Conservation (phyloP, 2,113 vertebrate species). For the Scytalopus superciliaris region DNA sequence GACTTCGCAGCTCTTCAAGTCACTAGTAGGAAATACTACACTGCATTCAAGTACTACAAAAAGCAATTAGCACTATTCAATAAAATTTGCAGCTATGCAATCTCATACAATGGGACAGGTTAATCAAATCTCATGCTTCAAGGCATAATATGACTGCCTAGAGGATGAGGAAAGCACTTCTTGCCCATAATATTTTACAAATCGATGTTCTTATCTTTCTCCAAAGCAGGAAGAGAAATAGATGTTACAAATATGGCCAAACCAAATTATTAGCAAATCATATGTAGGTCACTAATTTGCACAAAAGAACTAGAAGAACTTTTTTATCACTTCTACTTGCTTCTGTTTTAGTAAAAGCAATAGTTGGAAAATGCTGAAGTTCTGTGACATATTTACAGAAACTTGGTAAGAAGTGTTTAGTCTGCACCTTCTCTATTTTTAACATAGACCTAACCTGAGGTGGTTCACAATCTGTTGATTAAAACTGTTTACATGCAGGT, state of each 20-base stretch:
- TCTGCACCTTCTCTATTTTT: neutral
- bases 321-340: neutral
- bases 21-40: neutral
- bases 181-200: neutral
- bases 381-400: neutral
- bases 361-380: neutral
- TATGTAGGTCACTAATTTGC: neutral
- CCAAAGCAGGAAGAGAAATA: neutral
- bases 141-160: neutral
- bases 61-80: neutral
- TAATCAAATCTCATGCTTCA: constrained; percentile 30
- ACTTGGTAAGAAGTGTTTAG: neutral
- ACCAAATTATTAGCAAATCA: neutral
- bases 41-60: neutral
- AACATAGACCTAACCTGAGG: neutral
- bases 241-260: neutral
- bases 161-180: neutral
- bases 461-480: neutral
- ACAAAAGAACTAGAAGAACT: neutral
- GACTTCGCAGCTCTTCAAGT: neutral
- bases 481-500: neutral
- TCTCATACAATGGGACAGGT: neutral
- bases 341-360: neutral
- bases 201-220: neutral
- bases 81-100: neutral